Base-by-base conservation (phyloP, 1,140 invertebrate genomes). In the Drosophila varians region DNA sequence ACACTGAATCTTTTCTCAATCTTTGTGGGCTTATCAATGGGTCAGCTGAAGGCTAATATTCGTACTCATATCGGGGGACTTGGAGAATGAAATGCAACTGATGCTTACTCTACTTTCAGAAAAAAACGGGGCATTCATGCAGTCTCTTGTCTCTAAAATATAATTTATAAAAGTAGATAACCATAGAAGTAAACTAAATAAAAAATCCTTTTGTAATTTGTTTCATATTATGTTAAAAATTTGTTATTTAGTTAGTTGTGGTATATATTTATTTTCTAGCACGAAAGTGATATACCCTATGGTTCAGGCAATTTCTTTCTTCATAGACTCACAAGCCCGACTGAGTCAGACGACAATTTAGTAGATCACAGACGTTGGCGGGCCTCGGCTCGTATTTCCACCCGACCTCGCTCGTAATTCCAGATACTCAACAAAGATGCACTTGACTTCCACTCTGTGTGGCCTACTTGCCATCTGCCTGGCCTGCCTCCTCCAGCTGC, bases 261-360 rank as follows among this genome's bases (percentile, higher is more conserved):
- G n/a, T n/a, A n/a, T 7, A 31, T 7, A 31, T 31, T 11, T 31
- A 31, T 26, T 28, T 9, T n/a, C 18, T 21, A 7, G 28, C 6
- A 14, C 8, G 7, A 11, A 43, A 26, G 14, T 26, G 31, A 21
- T 8, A 65, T 43, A 53, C 60, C 61, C 54, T 19, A 42, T 69
- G 53, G 54, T 69, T 62, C 74, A 42, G 43, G 49, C 55, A 34
- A 65, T 71, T 76, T 52, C 43, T 68, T 49, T 77, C 43, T 74
- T 51, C 77, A 72, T 34, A 68, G 51, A 69, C 18, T 47, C 56
- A 48, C 55, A 56, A 34, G 65, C 19, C 51, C 23, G 64, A 19
- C 45, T 31, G 34, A 48, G 40, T 9, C 49, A 42, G 42, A 69
- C 49, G 40, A 47, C 62, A 56, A 70, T 69, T 73, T 62, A 73